Base-by-base conservation (phyloP, 2,797 vertebrate genomes). In the Chaetophractus vellerosus region DNA sequence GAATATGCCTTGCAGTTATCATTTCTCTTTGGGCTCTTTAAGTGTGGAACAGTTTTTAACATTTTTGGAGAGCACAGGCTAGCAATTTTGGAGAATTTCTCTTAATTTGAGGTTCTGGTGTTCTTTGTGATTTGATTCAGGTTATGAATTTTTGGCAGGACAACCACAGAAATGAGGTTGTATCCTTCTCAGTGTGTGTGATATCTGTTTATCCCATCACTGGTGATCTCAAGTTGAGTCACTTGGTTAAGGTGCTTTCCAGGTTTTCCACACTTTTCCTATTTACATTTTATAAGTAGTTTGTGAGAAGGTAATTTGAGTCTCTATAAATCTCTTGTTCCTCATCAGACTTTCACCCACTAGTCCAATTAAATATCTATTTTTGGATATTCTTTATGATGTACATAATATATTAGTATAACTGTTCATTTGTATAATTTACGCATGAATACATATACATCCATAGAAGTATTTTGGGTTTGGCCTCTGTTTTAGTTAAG, bases 1-100 rank as follows among this genome's bases (percentile, higher is more conserved):
- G 75, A 63, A 6, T 15, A 21, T 48, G 68, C 36, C 50, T 68
- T 88, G 31, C 2, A 36, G 36, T 76, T 50, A 9, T 63, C 64
- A 91, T 61, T 94, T 91, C 12, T 81, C 75, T 84, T 61, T 81
- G 38, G 74, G 26, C 85, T 81, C 6, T 71, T 63, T 33, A 81
- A n/a, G 61, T 38, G 21, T 19, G 21, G 15, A 87, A 48, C 7
- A 48, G 10, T 59, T 92, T 28, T 36, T 84, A 57, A 52, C 38
- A 69, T 41, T 84, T 76, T 75, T 64, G 14, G 87, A 64, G 18
- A 57, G 28, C 10, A 55, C 2, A 78, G 50, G 41, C 63, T 59
- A 38, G 19, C 36, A 57, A 19, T 92, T 69, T 66, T 36, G 57
- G 21, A 55, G 6, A 63, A n/a, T 71, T 71, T 79, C 59, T 24